Evolutionary conservation across 2,797 vertebrate species (phyloP), one percentile per base, ranked within the genome.

Genomic region (Cossypha heuglini): DNA sequence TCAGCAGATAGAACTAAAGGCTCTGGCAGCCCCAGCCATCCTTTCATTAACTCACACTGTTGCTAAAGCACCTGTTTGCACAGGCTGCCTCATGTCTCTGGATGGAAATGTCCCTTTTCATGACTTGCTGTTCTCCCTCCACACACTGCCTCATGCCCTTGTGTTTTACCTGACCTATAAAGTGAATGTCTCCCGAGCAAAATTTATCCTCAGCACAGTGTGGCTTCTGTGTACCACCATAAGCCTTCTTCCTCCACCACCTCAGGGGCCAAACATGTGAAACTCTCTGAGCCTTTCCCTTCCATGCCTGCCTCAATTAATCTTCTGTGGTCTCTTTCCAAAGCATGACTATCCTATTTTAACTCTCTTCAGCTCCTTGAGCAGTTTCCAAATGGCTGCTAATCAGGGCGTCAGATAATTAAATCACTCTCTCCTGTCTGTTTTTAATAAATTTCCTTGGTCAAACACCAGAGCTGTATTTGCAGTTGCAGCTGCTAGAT

Each of bases 261-360:
- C 87, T 96, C 96, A 96, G 95, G 64, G 86, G 86, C 35, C 49
- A 97, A 96, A 97, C 64, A 96, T 78, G 93, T 84, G 69, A 97
- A 97, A 94, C 89, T 78, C 59, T 83, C 80, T 64, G 69, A 97
- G 89, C 91, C 89, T 95, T 95, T 96, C 87, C 88, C 82, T 90
- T 96, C 95, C 85, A 78, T 95, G 97, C 77, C 91, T 94, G 80
- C 85, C 90, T 90, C 89, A 96, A 93, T 96, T 98, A 97, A 96
- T 97, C 66, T 96, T 75, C 89, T 75, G 67, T 95, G 91, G 93
- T 94, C 66, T 81, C 86, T 72, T 93, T 97, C 97, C 97, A 97
- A 92, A 91, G 91, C n/a, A 78, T 13, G 10, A 87, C 81, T 80
- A 81, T 95, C 82, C 85, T 96, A 96, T 96, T 97, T 95, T 90